Percentiles rank a stretch among this genome's conserved stretches.
phyloP scores from a whole-genome alignment of 2,888 invertebrate genomes.

The Quadroppia sp. region DNA sequence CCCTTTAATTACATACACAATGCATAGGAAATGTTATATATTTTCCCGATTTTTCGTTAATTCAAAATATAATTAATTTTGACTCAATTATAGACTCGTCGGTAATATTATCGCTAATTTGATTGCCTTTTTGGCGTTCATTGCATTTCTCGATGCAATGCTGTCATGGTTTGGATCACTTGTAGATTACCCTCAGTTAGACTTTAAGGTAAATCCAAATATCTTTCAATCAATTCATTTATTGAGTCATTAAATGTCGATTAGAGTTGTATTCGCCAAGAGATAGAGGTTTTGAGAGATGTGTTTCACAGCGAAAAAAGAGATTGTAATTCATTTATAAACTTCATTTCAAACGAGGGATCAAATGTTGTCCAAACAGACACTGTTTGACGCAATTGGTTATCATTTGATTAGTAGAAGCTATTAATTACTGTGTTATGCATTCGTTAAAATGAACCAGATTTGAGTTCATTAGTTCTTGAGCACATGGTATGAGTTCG shows the following conservation, averaged over 20 bases:
- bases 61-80: not conserved
- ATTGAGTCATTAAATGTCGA: not conserved
- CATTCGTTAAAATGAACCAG: not conserved
- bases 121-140: constrained; percentile 81
- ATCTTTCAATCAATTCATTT: not conserved
- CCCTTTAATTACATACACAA: not conserved
- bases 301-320: not conserved
- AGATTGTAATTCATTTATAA: constrained; percentile 2
- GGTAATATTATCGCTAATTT: constrained; percentile 84
- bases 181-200: constrained; percentile 62
- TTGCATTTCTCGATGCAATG: constrained; percentile 76
- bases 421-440: no score
- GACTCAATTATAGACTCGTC: constrained; percentile 58
- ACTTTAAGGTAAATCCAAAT: constrained; percentile 56
- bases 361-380: not conserved
- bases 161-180: constrained; percentile 74
- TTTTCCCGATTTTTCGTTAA: not conserved
- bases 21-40: not conserved
- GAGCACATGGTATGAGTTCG: not conserved
- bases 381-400: not conserved
- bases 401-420: not conserved
- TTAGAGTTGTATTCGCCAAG: not conserved
- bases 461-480: not conserved
- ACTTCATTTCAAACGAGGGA: not conserved
- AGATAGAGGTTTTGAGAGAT: not conserved